Evolutionary conservation across 2,888 invertebrate genomes (phyloP).

Genomic region (Alentia gelatinosa): DNA sequence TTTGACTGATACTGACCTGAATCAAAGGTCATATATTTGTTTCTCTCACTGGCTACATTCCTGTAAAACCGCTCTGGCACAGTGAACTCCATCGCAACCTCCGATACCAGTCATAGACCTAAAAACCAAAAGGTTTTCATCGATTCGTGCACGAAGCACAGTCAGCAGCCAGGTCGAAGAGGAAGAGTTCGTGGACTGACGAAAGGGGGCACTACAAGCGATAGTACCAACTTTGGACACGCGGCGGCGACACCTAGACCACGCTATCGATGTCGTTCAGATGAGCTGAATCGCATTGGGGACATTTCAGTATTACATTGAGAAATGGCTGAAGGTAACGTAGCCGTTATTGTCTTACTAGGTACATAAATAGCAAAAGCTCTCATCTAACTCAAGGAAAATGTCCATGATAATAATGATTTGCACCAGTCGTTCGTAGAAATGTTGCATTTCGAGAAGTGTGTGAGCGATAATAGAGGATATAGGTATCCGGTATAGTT

Average conservation of each 20-base stretch:
- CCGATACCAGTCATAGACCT: too few species aligned
- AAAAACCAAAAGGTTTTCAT: too few species aligned
- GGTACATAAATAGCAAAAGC: background rate
- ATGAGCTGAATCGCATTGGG: background rate
- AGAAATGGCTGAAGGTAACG: constrained; percentile 23
- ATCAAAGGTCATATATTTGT: too few species aligned
- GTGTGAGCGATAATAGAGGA: background rate
- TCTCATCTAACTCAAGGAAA: background rate
- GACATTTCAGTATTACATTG: background rate
- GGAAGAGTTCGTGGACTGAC: too few species aligned
- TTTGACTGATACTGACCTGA: too few species aligned
- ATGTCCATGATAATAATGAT: too few species aligned
- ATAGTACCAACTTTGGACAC: background rate
- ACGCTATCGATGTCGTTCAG: background rate
- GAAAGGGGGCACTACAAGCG: background rate
- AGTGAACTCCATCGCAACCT: too few species aligned
- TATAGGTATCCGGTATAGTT: background rate
- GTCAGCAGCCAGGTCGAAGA: too few species aligned
- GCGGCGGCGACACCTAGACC: background rate
- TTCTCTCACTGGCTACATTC: too few species aligned
- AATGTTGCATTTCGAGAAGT: background rate
- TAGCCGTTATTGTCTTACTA: too few species aligned
- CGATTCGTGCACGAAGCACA: too few species aligned
- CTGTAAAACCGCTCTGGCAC: too few species aligned
- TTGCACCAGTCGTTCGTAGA: background rate